These are phyloP conservation scores for Pseudonaja textilis DNA, from an alignment of 2,113 vertebrate genomes.

Conservation along the genomic window DNA sequence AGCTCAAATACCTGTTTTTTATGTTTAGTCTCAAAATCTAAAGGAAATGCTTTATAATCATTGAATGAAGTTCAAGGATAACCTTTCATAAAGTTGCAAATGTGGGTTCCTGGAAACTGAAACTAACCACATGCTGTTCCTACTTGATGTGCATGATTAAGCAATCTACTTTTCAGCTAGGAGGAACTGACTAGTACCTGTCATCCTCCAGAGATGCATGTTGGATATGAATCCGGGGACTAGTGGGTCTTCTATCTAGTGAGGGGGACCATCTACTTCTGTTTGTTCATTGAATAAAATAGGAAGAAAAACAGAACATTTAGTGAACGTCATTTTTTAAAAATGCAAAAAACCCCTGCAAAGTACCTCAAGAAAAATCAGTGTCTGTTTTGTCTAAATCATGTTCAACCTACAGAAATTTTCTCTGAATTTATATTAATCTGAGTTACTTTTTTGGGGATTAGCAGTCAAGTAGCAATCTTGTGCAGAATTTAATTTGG, in stretches of 20 bases:
- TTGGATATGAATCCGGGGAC: constrained; percentile 98
- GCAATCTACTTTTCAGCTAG: constrained; percentile 62
- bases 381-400: constrained; percentile 8
- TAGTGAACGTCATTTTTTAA: constrained; percentile 63
- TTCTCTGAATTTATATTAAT: background rate
- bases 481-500: background rate
- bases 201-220: constrained; percentile 96
- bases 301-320: constrained; percentile 76
- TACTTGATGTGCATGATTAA: constrained; percentile 50
- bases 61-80: constrained; percentile 11
- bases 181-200: constrained; percentile 87
- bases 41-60: constrained; percentile 50
- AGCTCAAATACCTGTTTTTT: background rate
- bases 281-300: constrained; percentile 77
- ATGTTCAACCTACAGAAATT: background rate
- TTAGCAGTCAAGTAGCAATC: background rate
- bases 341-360: constrained; percentile 62
- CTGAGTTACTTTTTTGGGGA: background rate
- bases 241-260: constrained; percentile 92
- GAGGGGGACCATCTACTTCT: constrained; percentile 86
- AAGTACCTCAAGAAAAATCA: constrained; percentile 64
- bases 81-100: constrained; percentile 22
- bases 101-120: constrained; percentile 39
- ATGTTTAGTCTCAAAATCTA: background rate
- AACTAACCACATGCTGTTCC: background rate